Evolutionary conservation across 1,140 invertebrate species (phyloP), one percentile per base, ranked within the genome.

Genomic region (Drosophila lacertosa): DNA sequence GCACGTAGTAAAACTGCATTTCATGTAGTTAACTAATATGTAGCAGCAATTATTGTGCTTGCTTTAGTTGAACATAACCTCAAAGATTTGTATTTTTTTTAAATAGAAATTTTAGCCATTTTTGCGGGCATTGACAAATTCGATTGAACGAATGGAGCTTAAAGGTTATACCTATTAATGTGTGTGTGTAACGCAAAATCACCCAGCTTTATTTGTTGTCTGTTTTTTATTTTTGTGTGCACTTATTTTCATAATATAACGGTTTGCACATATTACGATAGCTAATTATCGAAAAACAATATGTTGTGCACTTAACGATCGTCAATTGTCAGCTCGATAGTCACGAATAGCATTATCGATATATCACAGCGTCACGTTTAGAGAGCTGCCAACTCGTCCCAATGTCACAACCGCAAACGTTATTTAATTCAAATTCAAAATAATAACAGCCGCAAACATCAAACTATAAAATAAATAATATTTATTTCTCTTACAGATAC

Each of bases 401-500:
- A 15, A 44, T 20, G 5, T 42, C 20, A 22, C 20, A 22, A 4
- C 20, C 26, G 7, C 9, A 29, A 15, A 22, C n/a, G 11, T 13
- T 26, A 13, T 20, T 45, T n/a, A 2, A 10, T 40, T 13, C 18
- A n/a, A 24, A 15, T 33, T 24, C 7, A 16, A 29, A 32, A 5
- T 53, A 3, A 15, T 20, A 35, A n/a, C n/a, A n/a, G n/a, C n/a
- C n/a, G n/a, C n/a, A n/a, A n/a, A n/a, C n/a, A n/a, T n/a, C n/a
- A n/a, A n/a, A n/a, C n/a, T n/a, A n/a, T n/a, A 26, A 35, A 20
- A 16, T 18, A 1, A 18, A 33, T 3, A 47, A 32, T 22, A n/a
- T 97, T 22, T 32, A 13, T 57, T 32, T 64, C 13, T 74, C 22
- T 91, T 91, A 0, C 90, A 91, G 90, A 91, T 91, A 91, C 90